Conservation (phyloP, 2,888 invertebrate genomes). For the Nineta flava region DNA sequence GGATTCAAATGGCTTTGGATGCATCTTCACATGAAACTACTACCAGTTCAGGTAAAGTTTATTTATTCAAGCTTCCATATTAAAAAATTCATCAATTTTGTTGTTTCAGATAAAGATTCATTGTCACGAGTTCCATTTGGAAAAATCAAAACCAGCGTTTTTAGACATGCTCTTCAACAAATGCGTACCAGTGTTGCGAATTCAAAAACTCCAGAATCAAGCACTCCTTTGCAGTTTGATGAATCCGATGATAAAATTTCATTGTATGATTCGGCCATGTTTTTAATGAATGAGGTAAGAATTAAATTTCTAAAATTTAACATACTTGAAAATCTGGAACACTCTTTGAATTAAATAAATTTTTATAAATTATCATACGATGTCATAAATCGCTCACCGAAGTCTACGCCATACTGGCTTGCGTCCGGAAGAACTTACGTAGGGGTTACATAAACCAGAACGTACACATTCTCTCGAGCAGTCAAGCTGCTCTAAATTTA, state of each 20-base stretch:
- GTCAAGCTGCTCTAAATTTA: no score
- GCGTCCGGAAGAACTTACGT: no score
- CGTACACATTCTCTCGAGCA: no score
- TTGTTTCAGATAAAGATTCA: no score
- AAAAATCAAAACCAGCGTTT: neutral
- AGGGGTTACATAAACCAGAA: no score
- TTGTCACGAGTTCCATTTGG: neutral
- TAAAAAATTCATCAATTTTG: neutral
- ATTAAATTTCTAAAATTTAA: no score
- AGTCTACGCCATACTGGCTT: no score
- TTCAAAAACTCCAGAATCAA: neutral
- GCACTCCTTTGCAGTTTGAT: neutral
- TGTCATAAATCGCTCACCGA: no score
- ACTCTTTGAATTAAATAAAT: slow-evolving; percentile 8
- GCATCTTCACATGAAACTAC: slow-evolving; percentile 18
- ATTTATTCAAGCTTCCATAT: neutral
- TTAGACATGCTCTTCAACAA: neutral
- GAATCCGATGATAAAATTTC: slow-evolving; percentile 15
- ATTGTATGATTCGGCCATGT: slow-evolving; percentile 35
- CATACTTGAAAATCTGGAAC: no score
- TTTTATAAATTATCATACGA: no score
- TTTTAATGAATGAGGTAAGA: slow-evolving; percentile 35
- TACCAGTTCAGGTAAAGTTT: neutral
- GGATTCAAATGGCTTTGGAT: slow-evolving; percentile 42
- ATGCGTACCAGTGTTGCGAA: slow-evolving; percentile 1